Evolutionary conservation across 2,797 vertebrate species (phyloP).

Genomic region (Dicrostonyx torquatus): DNA sequence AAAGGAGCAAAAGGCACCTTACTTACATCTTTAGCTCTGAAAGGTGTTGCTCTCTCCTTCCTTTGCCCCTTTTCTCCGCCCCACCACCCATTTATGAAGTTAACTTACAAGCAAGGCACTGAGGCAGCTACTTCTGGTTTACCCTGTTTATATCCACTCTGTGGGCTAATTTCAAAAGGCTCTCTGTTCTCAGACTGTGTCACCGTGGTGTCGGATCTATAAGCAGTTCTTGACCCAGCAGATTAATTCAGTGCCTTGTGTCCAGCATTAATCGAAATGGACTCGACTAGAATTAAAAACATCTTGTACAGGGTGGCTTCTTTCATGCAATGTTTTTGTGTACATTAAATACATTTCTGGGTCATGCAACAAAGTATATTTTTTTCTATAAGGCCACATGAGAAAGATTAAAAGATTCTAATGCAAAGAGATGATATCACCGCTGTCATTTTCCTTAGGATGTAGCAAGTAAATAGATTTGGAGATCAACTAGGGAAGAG

Average conservation of each 20-base stretch:
- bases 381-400: neutral
- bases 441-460: neutral
- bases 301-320: neutral
- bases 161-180: neutral
- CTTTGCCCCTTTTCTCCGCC: neutral
- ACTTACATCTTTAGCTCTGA: neutral
- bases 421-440: neutral
- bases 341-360: neutral
- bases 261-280: neutral
- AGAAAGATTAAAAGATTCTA: neutral
- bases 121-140: neutral
- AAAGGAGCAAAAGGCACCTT: neutral
- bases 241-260: neutral
- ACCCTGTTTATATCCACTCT: neutral
- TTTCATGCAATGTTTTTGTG: neutral
- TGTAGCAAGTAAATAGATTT: neutral
- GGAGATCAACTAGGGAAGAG: neutral
- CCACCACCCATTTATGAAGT: neutral
- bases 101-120: neutral
- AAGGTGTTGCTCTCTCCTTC: neutral
- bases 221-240: neutral
- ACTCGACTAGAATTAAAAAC: neutral
- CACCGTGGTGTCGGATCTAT: neutral
- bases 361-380: neutral
- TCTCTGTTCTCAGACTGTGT: constrained; percentile 27